A percentile compares a stretch with the other conserved stretches of the same genome.
Evolutionary conservation across 2,888 invertebrate species (phyloP).

Genomic region (Cryptus viduatorius): DNA sequence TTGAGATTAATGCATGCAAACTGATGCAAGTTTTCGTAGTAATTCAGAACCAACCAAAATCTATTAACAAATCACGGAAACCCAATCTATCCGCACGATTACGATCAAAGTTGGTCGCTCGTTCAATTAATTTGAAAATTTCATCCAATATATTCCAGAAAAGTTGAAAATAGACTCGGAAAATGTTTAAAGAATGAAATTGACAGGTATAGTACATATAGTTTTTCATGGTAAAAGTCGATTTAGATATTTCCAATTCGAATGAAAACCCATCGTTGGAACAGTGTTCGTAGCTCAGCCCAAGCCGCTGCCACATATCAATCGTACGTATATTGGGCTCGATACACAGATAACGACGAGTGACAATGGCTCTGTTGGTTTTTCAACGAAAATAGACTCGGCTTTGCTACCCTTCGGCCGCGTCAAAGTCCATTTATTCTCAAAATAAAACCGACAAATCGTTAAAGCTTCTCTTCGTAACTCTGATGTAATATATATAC

Average conservation of each 20-base stretch:
- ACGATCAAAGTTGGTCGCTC: not conserved
- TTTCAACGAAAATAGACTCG: constrained; percentile 33
- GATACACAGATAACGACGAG: constrained; percentile 40
- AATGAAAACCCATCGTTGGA: not conserved
- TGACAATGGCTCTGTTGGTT: constrained; percentile 29
- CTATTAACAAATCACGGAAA: too few species aligned
- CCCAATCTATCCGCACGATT: too few species aligned
- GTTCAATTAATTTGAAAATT: not conserved
- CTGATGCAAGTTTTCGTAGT: too few species aligned
- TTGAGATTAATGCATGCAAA: too few species aligned
- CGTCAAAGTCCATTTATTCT: constrained; percentile 51
- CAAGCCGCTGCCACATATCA: not conserved
- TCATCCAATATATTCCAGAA: not conserved
- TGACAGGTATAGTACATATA: not conserved
- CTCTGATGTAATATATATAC: not conserved
- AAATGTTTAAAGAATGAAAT: not conserved
- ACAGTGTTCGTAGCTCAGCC: not conserved
- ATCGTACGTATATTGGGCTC: constrained; percentile 2
- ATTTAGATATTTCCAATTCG: constrained; percentile 48
- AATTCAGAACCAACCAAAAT: too few species aligned
- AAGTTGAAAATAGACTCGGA: not conserved
- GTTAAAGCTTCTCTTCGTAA: constrained; percentile 1
- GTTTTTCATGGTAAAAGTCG: not conserved
- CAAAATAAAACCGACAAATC: constrained; percentile 36
- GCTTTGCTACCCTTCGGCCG: not conserved